These are phyloP conservation scores for Goniozus legneri DNA, from an alignment of 1,140 invertebrate species.

Conservation along the genomic window DNA sequence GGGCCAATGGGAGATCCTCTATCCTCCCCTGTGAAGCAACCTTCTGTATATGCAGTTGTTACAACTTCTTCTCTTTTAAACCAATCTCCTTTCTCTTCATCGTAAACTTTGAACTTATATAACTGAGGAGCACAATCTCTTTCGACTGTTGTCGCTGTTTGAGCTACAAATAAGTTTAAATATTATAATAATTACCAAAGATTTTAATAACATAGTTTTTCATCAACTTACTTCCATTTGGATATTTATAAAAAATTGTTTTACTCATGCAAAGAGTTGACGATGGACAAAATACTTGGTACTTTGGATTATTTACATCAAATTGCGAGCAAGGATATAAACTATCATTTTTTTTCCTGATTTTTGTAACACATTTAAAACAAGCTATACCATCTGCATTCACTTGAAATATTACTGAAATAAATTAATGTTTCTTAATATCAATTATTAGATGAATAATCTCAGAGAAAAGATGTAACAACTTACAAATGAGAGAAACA, in stretches of 20 bases:
- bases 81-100: conserved; percentile 61
- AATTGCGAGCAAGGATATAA: conserved; percentile 66
- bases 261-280: conserved; percentile 80
- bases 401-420: conserved; percentile 16
- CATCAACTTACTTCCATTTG: conserved; percentile 58
- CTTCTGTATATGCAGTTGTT: conserved; percentile 62
- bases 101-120: conserved; percentile 55
- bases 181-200: conserved; percentile 4
- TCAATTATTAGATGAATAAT: no score
- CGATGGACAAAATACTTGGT: conserved; percentile 69
- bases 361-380: conserved; percentile 19
- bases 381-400: conserved; percentile 25
- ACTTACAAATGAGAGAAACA: no score
- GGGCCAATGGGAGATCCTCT: conserved; percentile 57
- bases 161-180: conserved; percentile 52
- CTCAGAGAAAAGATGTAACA: no score
- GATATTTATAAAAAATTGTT: conserved; percentile 60
- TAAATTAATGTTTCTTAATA: no score
- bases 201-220: conserved; percentile 2
- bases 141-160: conserved; percentile 58
- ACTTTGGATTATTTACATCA: conserved; percentile 63
- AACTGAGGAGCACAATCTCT: conserved; percentile 73
- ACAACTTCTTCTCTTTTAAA: conserved; percentile 58
- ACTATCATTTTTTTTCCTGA: conserved; percentile 10
- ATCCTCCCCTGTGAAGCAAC: conserved; percentile 62